These are phyloP conservation scores for Cheiracanthium punctorium DNA, from an alignment of 2,888 invertebrate genomes.

Conservation along the genomic window DNA sequence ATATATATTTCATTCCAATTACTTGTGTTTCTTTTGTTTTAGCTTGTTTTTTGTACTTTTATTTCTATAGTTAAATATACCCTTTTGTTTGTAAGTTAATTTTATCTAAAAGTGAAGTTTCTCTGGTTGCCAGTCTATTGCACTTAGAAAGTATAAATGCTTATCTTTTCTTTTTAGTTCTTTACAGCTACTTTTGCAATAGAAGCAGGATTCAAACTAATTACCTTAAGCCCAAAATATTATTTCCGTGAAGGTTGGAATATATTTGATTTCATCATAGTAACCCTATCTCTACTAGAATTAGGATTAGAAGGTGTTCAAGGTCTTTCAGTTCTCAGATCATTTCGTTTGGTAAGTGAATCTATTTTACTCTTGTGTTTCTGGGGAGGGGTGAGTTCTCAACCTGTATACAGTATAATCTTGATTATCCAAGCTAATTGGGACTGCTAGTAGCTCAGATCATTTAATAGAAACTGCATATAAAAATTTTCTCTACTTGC, in stretches of 20 bases:
- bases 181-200: constrained; percentile 97
- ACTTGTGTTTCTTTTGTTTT: background rate
- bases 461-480: too few species aligned
- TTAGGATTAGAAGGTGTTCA: constrained; percentile 94
- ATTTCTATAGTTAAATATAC: background rate
- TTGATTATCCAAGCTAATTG: too few species aligned
- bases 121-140: constrained; percentile 30
- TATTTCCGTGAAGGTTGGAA: constrained; percentile 99
- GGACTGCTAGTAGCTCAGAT: too few species aligned
- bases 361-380: too few species aligned
- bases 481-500: too few species aligned
- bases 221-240: constrained; percentile 97
- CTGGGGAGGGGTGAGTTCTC: too few species aligned
- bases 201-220: constrained; percentile 94
- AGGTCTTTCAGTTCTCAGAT: constrained; percentile 96
- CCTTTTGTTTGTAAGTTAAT: background rate
- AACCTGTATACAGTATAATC: too few species aligned
- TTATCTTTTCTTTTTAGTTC: constrained; percentile 82
- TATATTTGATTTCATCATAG: constrained; percentile 98
- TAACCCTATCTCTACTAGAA: constrained; percentile 94
- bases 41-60: background rate
- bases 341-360: constrained; percentile 94
- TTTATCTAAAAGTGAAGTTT: constrained; percentile 34
- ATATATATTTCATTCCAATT: background rate
- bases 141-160: constrained; percentile 55